Conservation (phyloP, 2,888 invertebrate species). For the Autographa pulchrina region DNA sequence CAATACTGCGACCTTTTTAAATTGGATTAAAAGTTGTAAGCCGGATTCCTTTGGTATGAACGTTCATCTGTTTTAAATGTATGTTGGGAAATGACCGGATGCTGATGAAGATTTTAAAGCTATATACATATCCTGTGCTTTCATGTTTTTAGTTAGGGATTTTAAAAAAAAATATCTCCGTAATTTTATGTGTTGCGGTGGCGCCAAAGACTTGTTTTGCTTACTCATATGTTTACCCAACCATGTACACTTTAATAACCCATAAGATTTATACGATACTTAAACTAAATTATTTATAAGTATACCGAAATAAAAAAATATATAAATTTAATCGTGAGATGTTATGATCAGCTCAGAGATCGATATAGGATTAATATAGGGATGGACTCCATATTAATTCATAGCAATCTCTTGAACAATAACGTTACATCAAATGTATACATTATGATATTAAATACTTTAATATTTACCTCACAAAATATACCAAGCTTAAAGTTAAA, state of each 20-base stretch:
- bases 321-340: no score
- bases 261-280: no score
- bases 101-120: background rate
- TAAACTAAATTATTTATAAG: no score
- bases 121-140: background rate
- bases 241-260: no score
- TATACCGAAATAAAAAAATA: no score
- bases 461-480: background rate
- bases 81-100: slow-evolving; percentile 27
- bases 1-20: slow-evolving; percentile 65
- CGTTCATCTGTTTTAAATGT: slow-evolving; percentile 24
- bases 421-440: no score
- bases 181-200: background rate
- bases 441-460: no score
- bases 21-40: slow-evolving; percentile 60
- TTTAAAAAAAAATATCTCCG: background rate
- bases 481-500: background rate
- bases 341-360: no score
- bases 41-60: slow-evolving; percentile 36
- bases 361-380: no score
- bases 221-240: no score
- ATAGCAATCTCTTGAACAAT: no score
- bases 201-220: background rate
- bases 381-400: no score
- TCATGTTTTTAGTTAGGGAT: background rate